Evolutionary conservation across 2,888 invertebrate genomes (phyloP).

Genomic region (Chesias legatella): DNA sequence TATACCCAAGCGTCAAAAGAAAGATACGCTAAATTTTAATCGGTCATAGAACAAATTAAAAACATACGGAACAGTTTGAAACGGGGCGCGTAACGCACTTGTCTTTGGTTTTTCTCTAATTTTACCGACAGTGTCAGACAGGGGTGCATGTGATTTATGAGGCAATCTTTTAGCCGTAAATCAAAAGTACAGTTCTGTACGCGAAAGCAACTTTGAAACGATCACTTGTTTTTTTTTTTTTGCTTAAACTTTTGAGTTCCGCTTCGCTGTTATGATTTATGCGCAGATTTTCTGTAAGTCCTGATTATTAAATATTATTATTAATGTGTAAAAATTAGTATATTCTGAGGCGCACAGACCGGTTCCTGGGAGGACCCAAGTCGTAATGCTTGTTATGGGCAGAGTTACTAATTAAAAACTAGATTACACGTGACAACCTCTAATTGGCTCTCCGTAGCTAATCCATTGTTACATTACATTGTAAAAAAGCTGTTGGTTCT

Average conservation of each 20-base stretch:
- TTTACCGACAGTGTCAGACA: conserved; percentile 45
- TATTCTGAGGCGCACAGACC: too few species aligned
- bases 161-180: conserved; percentile 71
- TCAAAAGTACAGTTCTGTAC: conserved; percentile 53
- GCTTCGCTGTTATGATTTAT: conserved; percentile 28
- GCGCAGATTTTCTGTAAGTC: conserved; percentile 7
- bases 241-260: conserved; percentile 22
- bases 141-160: conserved; percentile 62
- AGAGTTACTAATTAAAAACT: too few species aligned
- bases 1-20: too few species aligned
- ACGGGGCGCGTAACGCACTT: not conserved
- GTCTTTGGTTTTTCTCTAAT: conserved; percentile 36
- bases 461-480: too few species aligned
- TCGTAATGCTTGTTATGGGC: too few species aligned
- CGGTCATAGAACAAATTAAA: too few species aligned
- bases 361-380: too few species aligned
- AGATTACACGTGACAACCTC: too few species aligned
- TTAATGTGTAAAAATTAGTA: too few species aligned
- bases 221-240: conserved; percentile 36
- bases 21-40: too few species aligned
- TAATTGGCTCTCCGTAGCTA: too few species aligned
- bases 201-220: conserved; percentile 46
- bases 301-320: not conserved
- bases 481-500: too few species aligned
- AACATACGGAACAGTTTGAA: not conserved